Evolutionary conservation across 2,113 vertebrate genomes (phyloP).

Genomic region (Felis chaus): DNA sequence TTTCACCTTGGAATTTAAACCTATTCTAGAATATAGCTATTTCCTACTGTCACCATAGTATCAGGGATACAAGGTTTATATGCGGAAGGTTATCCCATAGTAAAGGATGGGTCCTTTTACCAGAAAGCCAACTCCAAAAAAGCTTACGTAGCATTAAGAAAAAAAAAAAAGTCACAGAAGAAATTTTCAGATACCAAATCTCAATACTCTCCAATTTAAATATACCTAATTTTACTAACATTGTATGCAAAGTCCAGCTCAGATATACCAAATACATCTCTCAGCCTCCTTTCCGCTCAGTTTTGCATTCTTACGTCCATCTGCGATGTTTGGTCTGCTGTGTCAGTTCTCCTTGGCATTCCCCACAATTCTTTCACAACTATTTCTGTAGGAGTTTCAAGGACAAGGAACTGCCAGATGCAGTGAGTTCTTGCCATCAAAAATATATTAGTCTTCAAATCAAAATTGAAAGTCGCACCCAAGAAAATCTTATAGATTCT

Average conservation of each 20-base stretch:
- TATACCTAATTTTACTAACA: not conserved
- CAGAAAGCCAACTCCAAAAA: not conserved
- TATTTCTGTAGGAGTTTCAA: not conserved
- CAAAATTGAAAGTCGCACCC: not conserved
- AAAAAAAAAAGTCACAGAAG: not conserved
- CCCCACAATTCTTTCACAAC: not conserved
- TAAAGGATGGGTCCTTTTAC: not conserved
- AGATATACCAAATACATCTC: not conserved
- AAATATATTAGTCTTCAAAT: slow-evolving; percentile 19
- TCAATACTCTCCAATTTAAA: not conserved
- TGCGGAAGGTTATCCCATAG: not conserved
- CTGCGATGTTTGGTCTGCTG: not conserved
- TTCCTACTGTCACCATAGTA: not conserved
- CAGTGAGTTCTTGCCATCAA: not conserved
- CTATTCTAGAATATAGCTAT: not conserved
- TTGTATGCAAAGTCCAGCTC: not conserved
- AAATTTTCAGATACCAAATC: not conserved
- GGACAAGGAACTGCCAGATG: not conserved
- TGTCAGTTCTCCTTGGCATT: not conserved
- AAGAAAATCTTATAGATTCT: not conserved
- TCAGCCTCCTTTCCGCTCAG: not conserved
- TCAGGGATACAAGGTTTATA: not conserved
- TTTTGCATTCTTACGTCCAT: not conserved
- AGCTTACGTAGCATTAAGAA: not conserved
- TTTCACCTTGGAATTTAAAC: slow-evolving; percentile 32